phyloP scores from a whole-genome alignment of 2,113 vertebrate genomes.

The Podarcis raffonei region DNA sequence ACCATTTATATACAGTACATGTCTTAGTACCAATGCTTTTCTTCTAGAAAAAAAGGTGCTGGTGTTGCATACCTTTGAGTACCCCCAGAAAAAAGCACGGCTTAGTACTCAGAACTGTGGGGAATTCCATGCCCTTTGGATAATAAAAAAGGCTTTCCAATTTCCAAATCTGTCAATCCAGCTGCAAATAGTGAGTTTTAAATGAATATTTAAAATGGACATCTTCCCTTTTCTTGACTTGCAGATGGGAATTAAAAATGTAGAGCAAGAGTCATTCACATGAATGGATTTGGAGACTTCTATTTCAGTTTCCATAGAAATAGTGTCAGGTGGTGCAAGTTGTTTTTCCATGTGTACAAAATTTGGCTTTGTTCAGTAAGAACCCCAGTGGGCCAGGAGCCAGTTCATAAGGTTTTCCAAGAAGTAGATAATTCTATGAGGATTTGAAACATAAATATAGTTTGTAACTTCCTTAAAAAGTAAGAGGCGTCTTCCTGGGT shows the following conservation, averaged over 20 bases:
- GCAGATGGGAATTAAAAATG: not conserved
- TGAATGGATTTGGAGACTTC: not conserved
- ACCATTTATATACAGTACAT: not conserved
- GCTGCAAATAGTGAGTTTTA: not conserved
- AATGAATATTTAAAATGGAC: not conserved
- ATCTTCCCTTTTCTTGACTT: not conserved
- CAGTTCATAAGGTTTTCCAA: slow-evolving; percentile 12
- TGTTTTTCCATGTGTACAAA: not conserved
- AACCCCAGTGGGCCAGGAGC: not conserved
- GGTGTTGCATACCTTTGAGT: too few relatives aligned
- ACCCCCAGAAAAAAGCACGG: too few relatives aligned
- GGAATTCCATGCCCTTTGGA: not conserved
- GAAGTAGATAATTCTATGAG: not conserved
- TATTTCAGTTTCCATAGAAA: not conserved
- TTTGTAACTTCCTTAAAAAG: slow-evolving; percentile 5
- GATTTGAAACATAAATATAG: not conserved
- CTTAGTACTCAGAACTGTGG: not conserved
- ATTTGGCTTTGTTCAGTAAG: not conserved
- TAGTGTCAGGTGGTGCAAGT: not conserved
- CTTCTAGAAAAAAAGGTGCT: too few relatives aligned
- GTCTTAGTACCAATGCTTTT: not conserved
- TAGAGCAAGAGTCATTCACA: not conserved
- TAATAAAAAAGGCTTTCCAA: not conserved
- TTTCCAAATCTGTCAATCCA: not conserved
- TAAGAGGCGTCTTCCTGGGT: not conserved